These are phyloP conservation scores for Aphidius gifuensis DNA, from an alignment of 1,140 invertebrate species.

Conservation along the genomic window DNA sequence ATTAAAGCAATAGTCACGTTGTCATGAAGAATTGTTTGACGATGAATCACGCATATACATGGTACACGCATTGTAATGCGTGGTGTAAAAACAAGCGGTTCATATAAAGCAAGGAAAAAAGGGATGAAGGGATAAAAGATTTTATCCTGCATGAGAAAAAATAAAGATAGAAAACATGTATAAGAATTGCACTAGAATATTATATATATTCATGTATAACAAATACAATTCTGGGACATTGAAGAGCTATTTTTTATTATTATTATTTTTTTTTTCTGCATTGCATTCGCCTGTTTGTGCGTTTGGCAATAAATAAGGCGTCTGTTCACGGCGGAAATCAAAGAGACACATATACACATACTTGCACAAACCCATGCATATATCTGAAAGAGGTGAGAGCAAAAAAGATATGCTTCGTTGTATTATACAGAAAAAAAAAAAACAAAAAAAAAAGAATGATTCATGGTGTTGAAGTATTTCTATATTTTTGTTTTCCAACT, in stretches of 20 bases:
- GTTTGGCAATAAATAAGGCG: constrained; percentile 11
- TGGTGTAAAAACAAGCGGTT: constrained; percentile 35
- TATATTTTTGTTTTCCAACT: no score
- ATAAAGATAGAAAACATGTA: constrained; percentile 15
- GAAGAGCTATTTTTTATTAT: neutral
- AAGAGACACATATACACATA: constrained; percentile 2
- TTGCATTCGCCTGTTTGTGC: constrained; percentile 2
- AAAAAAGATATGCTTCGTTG: constrained; percentile 10
- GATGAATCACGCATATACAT: constrained; percentile 26
- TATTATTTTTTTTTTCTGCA: neutral
- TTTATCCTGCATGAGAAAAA: neutral
- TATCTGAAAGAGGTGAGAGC: neutral
- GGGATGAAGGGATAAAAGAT: constrained; percentile 5
- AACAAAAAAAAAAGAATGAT: constrained; percentile 24
- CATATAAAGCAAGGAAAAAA: constrained; percentile 11
- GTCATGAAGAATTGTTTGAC: neutral
- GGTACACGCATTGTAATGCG: constrained; percentile 33
- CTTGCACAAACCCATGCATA: no score
- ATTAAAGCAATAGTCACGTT: no score
- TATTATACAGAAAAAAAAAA: constrained; percentile 8
- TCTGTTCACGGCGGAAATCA: constrained; percentile 10
- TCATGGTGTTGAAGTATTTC: neutral
- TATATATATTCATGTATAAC: constrained; percentile 9
- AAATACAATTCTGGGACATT: constrained; percentile 3
- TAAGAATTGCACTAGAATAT: constrained; percentile 7